Percentiles rank a stretch among this genome's conserved stretches.
Conservation (phyloP, 2,797 vertebrate species). For the Gambusia yucatana region DNA sequence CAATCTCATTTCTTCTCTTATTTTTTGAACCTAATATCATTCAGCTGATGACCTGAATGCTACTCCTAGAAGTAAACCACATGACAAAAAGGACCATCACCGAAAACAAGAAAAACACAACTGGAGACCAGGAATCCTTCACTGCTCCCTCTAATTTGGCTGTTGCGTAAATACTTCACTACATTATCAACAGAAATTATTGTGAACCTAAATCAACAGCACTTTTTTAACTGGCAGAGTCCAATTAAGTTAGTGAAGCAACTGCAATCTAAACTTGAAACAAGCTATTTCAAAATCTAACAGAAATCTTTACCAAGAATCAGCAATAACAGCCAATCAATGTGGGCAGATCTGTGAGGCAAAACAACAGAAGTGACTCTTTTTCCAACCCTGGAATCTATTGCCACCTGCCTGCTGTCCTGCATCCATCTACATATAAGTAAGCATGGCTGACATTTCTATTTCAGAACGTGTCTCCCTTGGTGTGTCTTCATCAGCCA, state of each 20-base stretch:
- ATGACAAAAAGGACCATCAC: neutral
- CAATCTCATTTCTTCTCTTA: neutral
- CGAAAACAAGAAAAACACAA: neutral
- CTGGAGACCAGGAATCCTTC: neutral
- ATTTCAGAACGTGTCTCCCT: constrained; percentile 66
- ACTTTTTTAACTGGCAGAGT: neutral
- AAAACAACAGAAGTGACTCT: constrained; percentile 13
- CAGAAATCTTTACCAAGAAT: constrained; percentile 6
- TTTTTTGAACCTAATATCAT: neutral
- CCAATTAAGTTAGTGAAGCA: constrained; percentile 6
- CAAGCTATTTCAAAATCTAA: neutral
- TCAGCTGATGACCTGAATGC: neutral
- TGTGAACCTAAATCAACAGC: neutral
- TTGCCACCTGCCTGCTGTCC: constrained; percentile 28
- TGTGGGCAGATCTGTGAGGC: constrained; percentile 1
- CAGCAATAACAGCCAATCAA: constrained; percentile 12
- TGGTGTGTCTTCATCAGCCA: constrained; percentile 63
- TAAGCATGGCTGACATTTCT: constrained; percentile 60
- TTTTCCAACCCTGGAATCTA: constrained; percentile 26
- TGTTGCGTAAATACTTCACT: neutral
- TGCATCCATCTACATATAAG: constrained; percentile 53
- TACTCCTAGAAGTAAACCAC: neutral
- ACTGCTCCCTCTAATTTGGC: neutral
- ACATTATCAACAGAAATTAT: neutral
- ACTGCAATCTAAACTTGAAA: constrained; percentile 22